Conservation (phyloP, 2,888 invertebrate genomes). For the Alviniconcha strummeri region DNA sequence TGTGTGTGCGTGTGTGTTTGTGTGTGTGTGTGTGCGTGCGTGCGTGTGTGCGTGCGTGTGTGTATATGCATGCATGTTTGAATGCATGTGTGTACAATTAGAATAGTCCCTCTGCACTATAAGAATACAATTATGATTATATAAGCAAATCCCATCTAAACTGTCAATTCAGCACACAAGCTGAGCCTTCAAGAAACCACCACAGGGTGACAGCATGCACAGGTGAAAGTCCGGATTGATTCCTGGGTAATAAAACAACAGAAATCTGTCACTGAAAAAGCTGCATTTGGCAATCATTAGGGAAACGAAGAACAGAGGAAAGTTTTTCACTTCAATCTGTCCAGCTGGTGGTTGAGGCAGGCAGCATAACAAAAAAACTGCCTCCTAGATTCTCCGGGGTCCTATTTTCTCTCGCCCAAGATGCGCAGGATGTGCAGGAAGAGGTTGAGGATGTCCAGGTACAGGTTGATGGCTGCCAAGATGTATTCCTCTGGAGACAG, state of each 20-base stretch:
- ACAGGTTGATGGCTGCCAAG: slow-evolving; percentile 88
- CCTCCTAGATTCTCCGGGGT: not conserved
- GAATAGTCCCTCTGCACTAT: too few species aligned
- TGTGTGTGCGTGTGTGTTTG: not conserved
- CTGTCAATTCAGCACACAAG: not conserved
- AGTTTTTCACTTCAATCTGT: too few species aligned
- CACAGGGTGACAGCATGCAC: too few species aligned
- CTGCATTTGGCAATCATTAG: too few species aligned
- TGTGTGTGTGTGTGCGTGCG: not conserved
- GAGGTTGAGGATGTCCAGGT: slow-evolving; percentile 90
- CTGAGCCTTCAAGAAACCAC: not conserved
- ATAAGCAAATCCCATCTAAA: too few species aligned
- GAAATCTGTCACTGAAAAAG: too few species aligned
- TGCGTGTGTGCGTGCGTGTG: not conserved
- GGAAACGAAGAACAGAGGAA: too few species aligned
- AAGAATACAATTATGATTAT: too few species aligned
- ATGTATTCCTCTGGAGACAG: slow-evolving; percentile 92
- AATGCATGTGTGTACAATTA: too few species aligned
- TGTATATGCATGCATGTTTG: not conserved
- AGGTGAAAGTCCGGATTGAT: not conserved
- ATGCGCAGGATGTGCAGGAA: slow-evolving; percentile 87
- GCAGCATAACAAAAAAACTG: not conserved
- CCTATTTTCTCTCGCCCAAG: slow-evolving; percentile 74
- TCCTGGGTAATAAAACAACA: not conserved
- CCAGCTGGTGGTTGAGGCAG: too few species aligned